These are phyloP conservation scores for Odontothrips loti DNA, from an alignment of 2,888 invertebrate genomes.

Conservation along the genomic window DNA sequence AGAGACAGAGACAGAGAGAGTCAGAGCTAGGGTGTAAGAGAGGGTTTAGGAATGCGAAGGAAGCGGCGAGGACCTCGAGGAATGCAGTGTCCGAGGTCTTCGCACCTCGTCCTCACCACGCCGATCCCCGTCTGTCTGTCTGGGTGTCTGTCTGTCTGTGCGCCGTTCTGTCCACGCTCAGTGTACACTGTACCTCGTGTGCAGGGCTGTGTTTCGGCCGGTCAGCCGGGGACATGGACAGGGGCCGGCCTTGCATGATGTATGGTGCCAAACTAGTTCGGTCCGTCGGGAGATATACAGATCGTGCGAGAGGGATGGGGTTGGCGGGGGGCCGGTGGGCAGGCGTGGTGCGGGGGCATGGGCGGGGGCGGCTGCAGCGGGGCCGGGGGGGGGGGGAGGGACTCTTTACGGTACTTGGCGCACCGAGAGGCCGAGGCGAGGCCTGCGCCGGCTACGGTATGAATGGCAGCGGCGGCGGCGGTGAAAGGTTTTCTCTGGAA, in stretches of 20 bases:
- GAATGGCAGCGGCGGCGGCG: too few species aligned
- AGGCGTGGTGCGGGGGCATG: neutral
- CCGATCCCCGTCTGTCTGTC: neutral
- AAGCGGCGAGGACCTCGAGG: neutral
- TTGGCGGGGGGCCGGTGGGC: neutral
- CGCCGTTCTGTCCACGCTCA: too few species aligned
- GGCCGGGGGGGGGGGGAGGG: neutral
- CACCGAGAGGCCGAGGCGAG: too few species aligned
- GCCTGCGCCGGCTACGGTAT: too few species aligned
- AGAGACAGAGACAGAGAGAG: too few species aligned
- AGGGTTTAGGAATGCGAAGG: neutral
- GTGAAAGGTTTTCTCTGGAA: too few species aligned
- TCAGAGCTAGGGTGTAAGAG: too few species aligned
- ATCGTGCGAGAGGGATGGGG: neutral
- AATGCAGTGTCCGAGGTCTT: neutral
- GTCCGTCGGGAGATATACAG: neutral
- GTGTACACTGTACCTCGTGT: too few species aligned
- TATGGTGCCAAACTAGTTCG: neutral
- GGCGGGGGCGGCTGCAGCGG: neutral
- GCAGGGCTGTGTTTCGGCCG: too few species aligned
- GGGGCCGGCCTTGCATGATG: neutral
- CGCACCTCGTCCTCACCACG: neutral
- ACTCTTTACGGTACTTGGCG: too few species aligned
- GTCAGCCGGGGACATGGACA: too few species aligned
- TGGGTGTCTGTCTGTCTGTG: neutral